phyloP scores from a whole-genome alignment of 2,113 vertebrate genomes.

The Erpornis zantholeuca region DNA sequence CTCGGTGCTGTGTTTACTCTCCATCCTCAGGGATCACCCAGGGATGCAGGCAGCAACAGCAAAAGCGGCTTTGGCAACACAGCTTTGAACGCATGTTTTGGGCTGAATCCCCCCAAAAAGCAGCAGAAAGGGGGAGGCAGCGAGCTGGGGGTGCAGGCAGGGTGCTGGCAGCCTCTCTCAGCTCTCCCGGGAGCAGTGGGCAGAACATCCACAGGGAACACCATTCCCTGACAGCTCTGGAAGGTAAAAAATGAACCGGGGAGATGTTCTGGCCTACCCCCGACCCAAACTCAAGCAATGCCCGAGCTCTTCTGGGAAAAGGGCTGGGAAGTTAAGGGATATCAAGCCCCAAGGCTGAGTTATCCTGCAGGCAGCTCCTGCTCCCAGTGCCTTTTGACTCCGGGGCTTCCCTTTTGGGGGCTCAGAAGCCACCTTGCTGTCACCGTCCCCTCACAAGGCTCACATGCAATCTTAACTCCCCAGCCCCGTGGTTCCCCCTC shows the following conservation, averaged over 20 bases:
- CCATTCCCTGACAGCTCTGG: background rate
- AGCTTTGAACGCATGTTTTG: background rate
- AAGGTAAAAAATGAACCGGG: background rate
- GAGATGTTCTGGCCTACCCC: background rate
- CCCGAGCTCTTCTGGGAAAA: background rate
- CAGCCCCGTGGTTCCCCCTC: background rate
- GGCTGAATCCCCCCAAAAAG: background rate
- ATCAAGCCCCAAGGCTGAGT: background rate
- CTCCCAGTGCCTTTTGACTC: background rate
- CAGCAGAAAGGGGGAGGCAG: background rate
- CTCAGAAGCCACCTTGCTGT: background rate
- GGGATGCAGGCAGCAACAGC: background rate
- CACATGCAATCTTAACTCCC: background rate
- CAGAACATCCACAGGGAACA: background rate
- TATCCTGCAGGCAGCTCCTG: background rate
- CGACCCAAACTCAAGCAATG: background rate
- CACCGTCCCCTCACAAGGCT: rapidly evolving
- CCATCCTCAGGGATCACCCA: background rate
- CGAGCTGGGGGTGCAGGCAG: background rate
- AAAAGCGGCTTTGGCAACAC: background rate
- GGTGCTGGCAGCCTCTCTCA: background rate
- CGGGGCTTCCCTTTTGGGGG: rapidly evolving
- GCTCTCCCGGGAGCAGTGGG: background rate
- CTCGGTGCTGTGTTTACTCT: rapidly evolving
- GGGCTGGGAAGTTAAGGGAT: background rate